Percentiles rank a stretch among this genome's conserved stretches.
Conservation (phyloP, 2,797 vertebrate genomes). For the Sebastes alutus region DNA sequence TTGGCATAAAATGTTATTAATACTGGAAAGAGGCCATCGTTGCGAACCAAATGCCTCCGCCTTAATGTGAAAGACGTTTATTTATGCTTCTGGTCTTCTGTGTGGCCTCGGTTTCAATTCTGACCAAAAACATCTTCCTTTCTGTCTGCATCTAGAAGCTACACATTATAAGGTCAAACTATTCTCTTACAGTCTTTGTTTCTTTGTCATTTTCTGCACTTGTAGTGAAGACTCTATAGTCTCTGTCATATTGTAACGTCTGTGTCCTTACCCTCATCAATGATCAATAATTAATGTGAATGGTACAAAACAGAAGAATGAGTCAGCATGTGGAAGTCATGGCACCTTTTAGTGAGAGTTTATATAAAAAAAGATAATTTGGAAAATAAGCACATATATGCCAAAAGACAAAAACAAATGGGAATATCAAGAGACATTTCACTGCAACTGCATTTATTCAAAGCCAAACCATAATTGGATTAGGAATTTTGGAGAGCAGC, state of each 20-base stretch:
- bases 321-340: neutral
- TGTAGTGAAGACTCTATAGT: neutral
- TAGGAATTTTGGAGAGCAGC: neutral
- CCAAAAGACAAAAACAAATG: neutral
- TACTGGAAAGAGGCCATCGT: neutral
- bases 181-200: neutral
- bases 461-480: constrained; percentile 13
- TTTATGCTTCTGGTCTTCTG: neutral
- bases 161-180: neutral
- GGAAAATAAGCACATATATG: neutral
- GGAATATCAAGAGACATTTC: neutral
- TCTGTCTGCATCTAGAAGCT: neutral
- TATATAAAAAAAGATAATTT: neutral
- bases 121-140: neutral
- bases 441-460: neutral
- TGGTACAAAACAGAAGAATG: neutral
- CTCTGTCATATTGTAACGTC: neutral
- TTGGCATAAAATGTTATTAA: neutral
- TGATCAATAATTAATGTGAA: constrained; percentile 22
- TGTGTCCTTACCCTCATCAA: neutral
- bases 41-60: neutral
- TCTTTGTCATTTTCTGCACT: neutral
- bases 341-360: neutral
- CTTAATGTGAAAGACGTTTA: neutral
- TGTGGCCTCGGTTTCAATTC: neutral